A percentile compares a stretch with the other conserved stretches of the same genome.
Conservation (phyloP, 1,140 invertebrate species). For the Monochamus saltuarius region DNA sequence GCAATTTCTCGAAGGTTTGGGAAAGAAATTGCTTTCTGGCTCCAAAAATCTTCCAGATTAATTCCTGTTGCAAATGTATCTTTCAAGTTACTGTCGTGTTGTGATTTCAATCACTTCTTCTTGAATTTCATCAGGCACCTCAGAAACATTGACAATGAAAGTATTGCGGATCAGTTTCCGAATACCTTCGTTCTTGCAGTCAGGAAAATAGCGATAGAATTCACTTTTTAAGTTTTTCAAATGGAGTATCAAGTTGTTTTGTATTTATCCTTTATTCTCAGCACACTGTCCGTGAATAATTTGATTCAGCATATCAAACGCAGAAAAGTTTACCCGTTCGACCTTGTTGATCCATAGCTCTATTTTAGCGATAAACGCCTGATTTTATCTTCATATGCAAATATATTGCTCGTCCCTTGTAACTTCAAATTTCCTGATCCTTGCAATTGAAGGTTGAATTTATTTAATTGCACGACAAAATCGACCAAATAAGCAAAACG, state of each 20-base stretch:
- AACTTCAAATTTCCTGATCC: no score
- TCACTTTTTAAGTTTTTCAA: not conserved
- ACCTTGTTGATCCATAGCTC: slow-evolving; percentile 28
- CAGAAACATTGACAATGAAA: not conserved
- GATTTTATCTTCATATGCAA: no score
- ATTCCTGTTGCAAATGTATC: not conserved
- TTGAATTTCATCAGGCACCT: not conserved
- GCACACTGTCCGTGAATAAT: slow-evolving; percentile 26
- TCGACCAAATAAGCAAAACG: no score
- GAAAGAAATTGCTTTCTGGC: slow-evolving; percentile 4
- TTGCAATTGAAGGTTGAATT: no score
- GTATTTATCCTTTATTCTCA: slow-evolving; percentile 29
- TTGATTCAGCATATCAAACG: slow-evolving; percentile 24
- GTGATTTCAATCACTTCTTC: not conserved
- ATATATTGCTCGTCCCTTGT: no score
- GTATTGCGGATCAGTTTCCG: not conserved
- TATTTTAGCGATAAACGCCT: not conserved
- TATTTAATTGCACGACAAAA: no score
- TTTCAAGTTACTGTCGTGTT: slow-evolving; percentile 14
- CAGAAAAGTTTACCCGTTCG: slow-evolving; percentile 28
- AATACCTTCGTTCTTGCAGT: not conserved
- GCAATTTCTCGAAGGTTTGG: slow-evolving; percentile 1
- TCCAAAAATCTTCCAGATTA: not conserved
- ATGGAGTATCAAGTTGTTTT: slow-evolving; percentile 1
- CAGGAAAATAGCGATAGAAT: not conserved